Conservation (phyloP, 2,113 vertebrate genomes). For the Euleptes europaea region DNA sequence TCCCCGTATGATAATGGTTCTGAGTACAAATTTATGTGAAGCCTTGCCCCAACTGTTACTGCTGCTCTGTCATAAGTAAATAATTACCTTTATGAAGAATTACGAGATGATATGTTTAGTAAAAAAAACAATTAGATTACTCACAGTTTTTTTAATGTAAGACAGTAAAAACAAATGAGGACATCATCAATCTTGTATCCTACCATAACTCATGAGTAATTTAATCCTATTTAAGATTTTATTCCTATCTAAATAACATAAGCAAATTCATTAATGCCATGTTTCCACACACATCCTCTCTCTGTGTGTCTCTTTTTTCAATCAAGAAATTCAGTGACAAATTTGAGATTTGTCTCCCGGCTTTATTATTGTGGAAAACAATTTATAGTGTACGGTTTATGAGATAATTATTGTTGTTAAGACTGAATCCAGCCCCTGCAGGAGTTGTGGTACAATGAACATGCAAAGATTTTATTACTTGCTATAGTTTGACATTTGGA, state of each 20-base stretch:
- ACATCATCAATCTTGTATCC: slow-evolving; percentile 42
- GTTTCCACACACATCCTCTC: slow-evolving; percentile 21
- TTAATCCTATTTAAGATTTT: slow-evolving; percentile 41
- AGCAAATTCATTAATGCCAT: background rate
- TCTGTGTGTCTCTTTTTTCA: background rate
- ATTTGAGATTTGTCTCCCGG: slow-evolving; percentile 5
- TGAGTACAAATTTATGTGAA: slow-evolving; percentile 5
- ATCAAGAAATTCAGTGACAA: slow-evolving; percentile 29
- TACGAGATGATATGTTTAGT: slow-evolving; percentile 61
- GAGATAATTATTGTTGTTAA: background rate
- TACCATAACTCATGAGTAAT: slow-evolving; percentile 37
- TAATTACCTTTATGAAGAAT: slow-evolving; percentile 45
- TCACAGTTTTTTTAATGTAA: slow-evolving; percentile 51
- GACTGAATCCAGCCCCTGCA: background rate
- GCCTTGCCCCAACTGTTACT: slow-evolving; percentile 15
- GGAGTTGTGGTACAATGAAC: slow-evolving; percentile 1
- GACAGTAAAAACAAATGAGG: slow-evolving; percentile 58
- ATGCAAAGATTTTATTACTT: background rate
- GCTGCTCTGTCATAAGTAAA: slow-evolving; percentile 35
- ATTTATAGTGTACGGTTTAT: background rate
- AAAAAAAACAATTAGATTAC: slow-evolving; percentile 61
- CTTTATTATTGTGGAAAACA: background rate
- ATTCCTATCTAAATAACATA: slow-evolving; percentile 48
- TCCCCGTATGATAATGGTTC: background rate
- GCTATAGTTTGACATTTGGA: background rate